Conservation (phyloP, 2,797 vertebrate species). For the Sylvia borin region DNA sequence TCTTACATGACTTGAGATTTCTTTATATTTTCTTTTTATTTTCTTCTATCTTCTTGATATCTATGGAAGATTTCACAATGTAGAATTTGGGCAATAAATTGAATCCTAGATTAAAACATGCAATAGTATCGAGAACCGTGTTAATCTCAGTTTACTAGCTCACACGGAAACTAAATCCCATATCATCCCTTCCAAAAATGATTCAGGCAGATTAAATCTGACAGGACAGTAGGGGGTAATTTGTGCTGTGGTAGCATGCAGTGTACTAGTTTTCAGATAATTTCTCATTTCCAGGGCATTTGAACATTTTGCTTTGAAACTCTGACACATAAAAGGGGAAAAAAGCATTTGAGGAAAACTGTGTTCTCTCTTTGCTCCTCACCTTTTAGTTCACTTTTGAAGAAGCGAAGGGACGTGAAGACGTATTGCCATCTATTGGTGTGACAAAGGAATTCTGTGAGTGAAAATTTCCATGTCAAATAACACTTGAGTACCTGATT, state of each 20-base stretch:
- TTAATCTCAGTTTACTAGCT: slow-evolving; percentile 32
- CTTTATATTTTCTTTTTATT: background rate
- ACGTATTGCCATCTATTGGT: slow-evolving; percentile 74
- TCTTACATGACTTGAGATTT: background rate
- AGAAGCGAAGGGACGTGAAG: background rate
- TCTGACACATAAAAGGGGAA: slow-evolving; percentile 40
- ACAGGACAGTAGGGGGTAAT: slow-evolving; percentile 64
- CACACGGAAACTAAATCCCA: slow-evolving; percentile 40
- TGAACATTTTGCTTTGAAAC: slow-evolving; percentile 64
- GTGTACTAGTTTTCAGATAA: slow-evolving; percentile 59
- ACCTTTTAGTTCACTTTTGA: background rate
- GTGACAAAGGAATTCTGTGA: background rate
- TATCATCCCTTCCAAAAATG: slow-evolving; percentile 56
- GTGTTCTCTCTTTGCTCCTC: slow-evolving; percentile 16
- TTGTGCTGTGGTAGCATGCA: slow-evolving; percentile 51
- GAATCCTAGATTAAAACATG: slow-evolving; percentile 24
- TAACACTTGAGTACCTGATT: background rate
- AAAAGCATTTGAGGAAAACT: slow-evolving; percentile 31
- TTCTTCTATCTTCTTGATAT: background rate
- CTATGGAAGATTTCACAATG: background rate
- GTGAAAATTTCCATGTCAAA: background rate
- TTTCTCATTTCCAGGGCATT: slow-evolving; percentile 65
- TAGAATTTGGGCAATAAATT: background rate
- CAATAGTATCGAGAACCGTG: background rate
- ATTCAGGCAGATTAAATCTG: slow-evolving; percentile 65